Conservation (phyloP, 2,113 vertebrate genomes). For the Microtus pennsylvanicus region DNA sequence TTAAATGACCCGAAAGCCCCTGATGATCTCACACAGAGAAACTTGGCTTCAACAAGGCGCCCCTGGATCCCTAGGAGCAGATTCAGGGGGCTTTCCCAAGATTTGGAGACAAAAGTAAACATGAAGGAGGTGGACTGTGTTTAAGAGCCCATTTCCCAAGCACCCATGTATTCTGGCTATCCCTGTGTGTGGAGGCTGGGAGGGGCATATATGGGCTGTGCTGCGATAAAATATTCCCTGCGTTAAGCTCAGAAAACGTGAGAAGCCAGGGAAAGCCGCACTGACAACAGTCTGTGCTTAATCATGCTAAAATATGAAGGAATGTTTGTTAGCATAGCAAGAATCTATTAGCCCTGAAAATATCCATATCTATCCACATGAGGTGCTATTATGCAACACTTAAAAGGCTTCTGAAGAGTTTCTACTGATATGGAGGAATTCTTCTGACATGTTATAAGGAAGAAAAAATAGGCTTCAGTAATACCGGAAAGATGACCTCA, state of each 20-base stretch:
- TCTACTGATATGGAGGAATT: conserved; percentile 20
- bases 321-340: not conserved
- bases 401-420: conserved; percentile 39
- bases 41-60: not conserved
- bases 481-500: conserved; percentile 19
- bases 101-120: not conserved
- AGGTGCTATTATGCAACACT: not conserved
- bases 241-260: not conserved
- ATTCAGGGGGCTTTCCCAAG: not conserved
- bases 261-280: conserved; percentile 9
- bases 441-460: not conserved
- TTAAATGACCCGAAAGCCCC: not conserved
- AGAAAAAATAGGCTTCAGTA: not conserved
- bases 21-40: not conserved
- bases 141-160: not conserved
- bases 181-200: not conserved
- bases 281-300: not conserved
- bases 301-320: conserved; percentile 3
- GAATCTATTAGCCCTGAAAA: conserved; percentile 35
- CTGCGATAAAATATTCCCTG: not conserved
- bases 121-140: not conserved
- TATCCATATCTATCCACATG: not conserved
- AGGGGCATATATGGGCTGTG: not conserved
- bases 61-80: not conserved
- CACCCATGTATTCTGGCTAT: not conserved